A percentile compares a stretch with the other conserved stretches of the same genome.
Evolutionary conservation across 2,113 vertebrate genomes (phyloP).

Genomic region (Pachycephala philippinensis): DNA sequence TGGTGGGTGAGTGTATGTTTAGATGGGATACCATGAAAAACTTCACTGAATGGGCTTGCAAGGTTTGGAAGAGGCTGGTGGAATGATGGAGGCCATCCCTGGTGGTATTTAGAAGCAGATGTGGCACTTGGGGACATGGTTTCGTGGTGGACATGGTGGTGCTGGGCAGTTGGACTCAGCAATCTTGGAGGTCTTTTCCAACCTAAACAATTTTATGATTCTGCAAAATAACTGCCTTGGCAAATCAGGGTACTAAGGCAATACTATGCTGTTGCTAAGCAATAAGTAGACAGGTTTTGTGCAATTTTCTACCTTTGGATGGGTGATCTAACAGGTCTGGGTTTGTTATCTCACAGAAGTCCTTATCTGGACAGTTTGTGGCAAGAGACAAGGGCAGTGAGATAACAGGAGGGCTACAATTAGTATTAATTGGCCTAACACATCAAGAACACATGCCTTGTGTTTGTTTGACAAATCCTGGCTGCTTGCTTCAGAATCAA

Average conservation of each 20-base stretch:
- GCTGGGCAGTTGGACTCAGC: not conserved
- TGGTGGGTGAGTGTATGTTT: not conserved
- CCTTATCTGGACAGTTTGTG: not conserved
- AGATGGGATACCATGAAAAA: not conserved
- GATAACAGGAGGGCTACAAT: not conserved
- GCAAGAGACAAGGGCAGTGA: not conserved
- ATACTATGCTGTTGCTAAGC: constrained; percentile 44
- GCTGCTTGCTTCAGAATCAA: not conserved
- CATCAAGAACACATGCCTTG: not conserved
- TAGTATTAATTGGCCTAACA: constrained; percentile 29
- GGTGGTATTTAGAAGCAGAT: not conserved
- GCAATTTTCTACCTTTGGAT: constrained; percentile 8
- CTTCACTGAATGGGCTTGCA: not conserved
- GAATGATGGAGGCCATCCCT: not conserved
- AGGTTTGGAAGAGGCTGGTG: not conserved
- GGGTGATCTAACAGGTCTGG: not conserved
- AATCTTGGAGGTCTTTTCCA: not conserved
- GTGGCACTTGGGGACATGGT: no score
- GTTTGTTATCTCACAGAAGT: not conserved
- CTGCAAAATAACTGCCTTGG: not conserved
- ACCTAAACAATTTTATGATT: not conserved
- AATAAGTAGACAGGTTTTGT: constrained; percentile 25
- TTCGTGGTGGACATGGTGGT: not conserved
- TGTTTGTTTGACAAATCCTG: not conserved
- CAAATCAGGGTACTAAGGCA: not conserved